These are phyloP conservation scores for Limulus polyphemus DNA, from an alignment of 2,888 invertebrate species.

Conservation along the genomic window DNA sequence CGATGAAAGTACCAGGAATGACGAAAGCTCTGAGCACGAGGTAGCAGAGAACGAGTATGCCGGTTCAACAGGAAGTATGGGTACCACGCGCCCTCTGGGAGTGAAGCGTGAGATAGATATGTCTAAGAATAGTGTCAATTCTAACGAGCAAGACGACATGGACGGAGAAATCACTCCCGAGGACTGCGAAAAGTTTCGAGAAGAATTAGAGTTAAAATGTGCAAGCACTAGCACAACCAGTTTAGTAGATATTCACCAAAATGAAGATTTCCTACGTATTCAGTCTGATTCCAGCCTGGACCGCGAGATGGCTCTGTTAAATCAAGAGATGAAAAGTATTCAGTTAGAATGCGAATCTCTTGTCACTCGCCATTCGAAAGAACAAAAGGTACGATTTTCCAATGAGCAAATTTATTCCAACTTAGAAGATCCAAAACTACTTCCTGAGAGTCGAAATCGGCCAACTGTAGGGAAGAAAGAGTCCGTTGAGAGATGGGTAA, in stretches of 20 bases:
- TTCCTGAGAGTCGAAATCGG: neutral
- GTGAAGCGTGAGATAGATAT: neutral
- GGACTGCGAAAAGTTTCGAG: no score
- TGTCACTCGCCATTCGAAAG: conserved; percentile 2
- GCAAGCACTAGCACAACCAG: no score
- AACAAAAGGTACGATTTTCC: neutral
- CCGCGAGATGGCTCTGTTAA: conserved; percentile 44
- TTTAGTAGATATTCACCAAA: no score
- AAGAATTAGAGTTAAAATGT: no score
- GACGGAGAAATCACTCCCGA: neutral
- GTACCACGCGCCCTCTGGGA: neutral
- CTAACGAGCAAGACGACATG: neutral
- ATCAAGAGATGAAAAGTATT: conserved; percentile 48
- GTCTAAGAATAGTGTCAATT: neutral
- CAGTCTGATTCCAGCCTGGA: conserved; percentile 30
- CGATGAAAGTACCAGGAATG: conserved; percentile 8
- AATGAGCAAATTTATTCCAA: neutral
- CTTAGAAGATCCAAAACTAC: neutral
- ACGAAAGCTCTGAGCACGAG: conserved; percentile 6
- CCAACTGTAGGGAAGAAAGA: conserved; percentile 7
- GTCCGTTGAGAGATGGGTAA: conserved; percentile 20
- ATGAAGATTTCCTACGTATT: neutral
- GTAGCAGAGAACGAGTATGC: neutral
- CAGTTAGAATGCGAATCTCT: conserved; percentile 41
- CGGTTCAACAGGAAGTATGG: no score